Evolutionary conservation across 2,113 vertebrate species (phyloP).

Genomic region (Sisor rabdophorus): DNA sequence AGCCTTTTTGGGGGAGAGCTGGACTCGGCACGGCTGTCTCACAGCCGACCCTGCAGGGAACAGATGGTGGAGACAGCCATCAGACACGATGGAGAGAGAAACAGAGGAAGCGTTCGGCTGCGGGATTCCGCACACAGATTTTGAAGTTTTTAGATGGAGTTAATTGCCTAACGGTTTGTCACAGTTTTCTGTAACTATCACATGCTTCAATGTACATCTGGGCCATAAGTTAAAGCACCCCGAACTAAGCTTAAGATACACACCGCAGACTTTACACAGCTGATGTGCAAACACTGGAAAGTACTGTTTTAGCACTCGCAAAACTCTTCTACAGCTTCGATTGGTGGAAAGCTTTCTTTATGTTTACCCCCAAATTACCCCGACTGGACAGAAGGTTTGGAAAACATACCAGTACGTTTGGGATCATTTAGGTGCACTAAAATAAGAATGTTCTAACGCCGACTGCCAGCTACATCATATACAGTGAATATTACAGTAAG

Average conservation of each 20-base stretch:
- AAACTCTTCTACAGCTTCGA: neutral
- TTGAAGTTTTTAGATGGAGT: neutral
- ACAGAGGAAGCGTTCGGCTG: neutral
- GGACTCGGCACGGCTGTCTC: constrained; percentile 66
- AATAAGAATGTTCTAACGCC: neutral
- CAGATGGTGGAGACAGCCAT: constrained; percentile 68
- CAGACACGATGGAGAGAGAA: constrained; percentile 62
- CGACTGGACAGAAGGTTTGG: neutral
- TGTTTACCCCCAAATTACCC: neutral
- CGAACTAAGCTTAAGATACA: neutral
- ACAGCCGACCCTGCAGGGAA: constrained; percentile 66
- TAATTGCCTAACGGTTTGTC: neutral
- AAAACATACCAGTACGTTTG: neutral
- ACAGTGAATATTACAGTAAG: neutral
- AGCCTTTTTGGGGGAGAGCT: constrained; percentile 61
- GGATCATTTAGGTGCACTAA: neutral
- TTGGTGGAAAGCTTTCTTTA: neutral
- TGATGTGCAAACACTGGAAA: neutral
- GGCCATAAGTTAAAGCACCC: neutral
- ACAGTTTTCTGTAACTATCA: neutral
- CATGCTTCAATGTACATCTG: neutral
- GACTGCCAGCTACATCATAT: neutral
- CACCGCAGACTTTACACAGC: neutral
- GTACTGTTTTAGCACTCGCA: no score
- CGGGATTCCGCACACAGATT: neutral